phyloP scores from a whole-genome alignment of 1,140 invertebrate species.

The Drosophila tristis region DNA sequence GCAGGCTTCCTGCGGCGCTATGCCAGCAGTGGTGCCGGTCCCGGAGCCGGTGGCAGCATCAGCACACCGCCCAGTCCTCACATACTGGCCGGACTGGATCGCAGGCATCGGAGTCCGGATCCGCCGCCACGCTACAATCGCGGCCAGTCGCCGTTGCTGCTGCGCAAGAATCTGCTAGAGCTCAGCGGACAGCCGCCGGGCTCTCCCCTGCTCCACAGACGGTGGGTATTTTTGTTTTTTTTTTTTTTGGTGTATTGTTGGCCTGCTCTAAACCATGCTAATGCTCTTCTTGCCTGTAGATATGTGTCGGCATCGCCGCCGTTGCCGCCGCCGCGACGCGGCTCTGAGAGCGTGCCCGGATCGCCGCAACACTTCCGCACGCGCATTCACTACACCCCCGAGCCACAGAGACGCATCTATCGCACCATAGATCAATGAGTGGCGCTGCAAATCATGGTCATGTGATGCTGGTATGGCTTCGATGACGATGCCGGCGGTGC shows the following conservation, averaged over 20 bases:
- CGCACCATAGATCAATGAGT: constrained; percentile 85
- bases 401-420: constrained; percentile 88
- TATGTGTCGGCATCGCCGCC: constrained; percentile 89
- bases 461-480: constrained; percentile 84
- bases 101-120: constrained; percentile 87
- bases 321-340: constrained; percentile 88
- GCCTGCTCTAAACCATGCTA: constrained; percentile 12
- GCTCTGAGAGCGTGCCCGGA: constrained; percentile 89
- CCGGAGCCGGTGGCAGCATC: constrained; percentile 43
- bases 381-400: constrained; percentile 89
- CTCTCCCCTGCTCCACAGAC: constrained; percentile 86
- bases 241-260: not conserved
- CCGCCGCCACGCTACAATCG: constrained; percentile 88
- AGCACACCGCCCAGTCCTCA: constrained; percentile 68
- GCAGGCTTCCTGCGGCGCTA: constrained; percentile 45
- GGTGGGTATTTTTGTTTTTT: constrained; percentile 83
- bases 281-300: constrained; percentile 69
- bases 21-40: constrained; percentile 6
- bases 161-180: constrained; percentile 86
- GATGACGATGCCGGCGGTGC: constrained; percentile 55
- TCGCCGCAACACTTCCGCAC: constrained; percentile 88
- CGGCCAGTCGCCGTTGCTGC: constrained; percentile 87
- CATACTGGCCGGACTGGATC: constrained; percentile 71
- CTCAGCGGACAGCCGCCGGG: constrained; percentile 84
- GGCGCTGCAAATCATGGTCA: constrained; percentile 84